Evolutionary conservation across 2,797 vertebrate genomes (phyloP).

Genomic region (Antennarius maculatus): DNA sequence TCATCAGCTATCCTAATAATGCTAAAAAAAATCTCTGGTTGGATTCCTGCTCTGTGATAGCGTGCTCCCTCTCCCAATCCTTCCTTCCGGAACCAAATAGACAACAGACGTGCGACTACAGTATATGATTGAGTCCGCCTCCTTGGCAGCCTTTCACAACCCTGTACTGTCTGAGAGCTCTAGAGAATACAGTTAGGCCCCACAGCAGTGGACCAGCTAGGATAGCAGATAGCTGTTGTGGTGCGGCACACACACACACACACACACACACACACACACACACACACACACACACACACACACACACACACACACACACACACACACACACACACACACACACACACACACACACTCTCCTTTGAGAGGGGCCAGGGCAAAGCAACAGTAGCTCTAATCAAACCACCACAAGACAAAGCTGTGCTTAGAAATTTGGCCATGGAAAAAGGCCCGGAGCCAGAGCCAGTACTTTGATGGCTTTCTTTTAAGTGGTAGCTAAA

Average conservation of each 20-base stretch:
- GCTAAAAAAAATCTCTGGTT: neutral
- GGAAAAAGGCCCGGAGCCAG: constrained; percentile 65
- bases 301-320: constrained; percentile 10
- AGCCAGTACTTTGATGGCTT: constrained; percentile 74
- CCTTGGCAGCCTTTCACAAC: constrained; percentile 15
- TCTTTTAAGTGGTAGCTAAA: constrained; percentile 74
- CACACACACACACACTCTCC: constrained; percentile 24
- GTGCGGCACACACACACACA: constrained; percentile 19
- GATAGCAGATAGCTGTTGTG: constrained; percentile 35
- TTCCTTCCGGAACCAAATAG: constrained; percentile 13
- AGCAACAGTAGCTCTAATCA: constrained; percentile 64
- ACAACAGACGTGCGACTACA: constrained; percentile 7
- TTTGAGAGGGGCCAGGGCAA: constrained; percentile 45
- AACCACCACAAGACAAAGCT: constrained; percentile 60
- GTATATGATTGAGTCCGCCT: constrained; percentile 2
- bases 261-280: constrained; percentile 11
- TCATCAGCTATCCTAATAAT: neutral
- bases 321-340: constrained; percentile 17
- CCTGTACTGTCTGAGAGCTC: constrained; percentile 32
- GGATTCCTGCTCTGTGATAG: neutral
- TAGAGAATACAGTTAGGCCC: constrained; percentile 35
- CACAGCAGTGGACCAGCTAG: constrained; percentile 41
- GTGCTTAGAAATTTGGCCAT: constrained; percentile 58
- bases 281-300: constrained; percentile 18
- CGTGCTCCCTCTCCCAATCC: neutral